A percentile compares a stretch with the other conserved stretches of the same genome.
phyloP scores from a whole-genome alignment of 2,888 invertebrate species.

The Andrena haemorrhoa region DNA sequence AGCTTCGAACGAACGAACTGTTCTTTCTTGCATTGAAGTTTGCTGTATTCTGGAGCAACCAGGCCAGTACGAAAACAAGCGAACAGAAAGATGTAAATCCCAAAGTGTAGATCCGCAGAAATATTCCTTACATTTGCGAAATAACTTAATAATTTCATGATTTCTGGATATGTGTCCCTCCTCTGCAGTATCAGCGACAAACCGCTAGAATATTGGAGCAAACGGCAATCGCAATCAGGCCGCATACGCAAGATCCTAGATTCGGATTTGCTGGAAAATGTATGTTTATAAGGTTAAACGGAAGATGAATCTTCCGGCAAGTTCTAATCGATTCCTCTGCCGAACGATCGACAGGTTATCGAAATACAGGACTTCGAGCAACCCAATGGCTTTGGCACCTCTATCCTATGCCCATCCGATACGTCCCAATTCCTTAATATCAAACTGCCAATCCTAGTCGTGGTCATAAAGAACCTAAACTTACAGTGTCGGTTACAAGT shows the following conservation, averaged over 20 bases:
- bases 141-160: conserved; percentile 63
- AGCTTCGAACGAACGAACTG: neutral
- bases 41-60: neutral
- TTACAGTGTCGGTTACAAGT: conserved; percentile 98
- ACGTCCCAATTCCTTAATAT: conserved; percentile 96
- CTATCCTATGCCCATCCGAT: conserved; percentile 96
- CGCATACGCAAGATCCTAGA: conserved; percentile 70
- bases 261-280: conserved; percentile 76
- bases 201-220: conserved; percentile 94
- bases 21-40: conserved; percentile 18
- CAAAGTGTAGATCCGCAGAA: conserved; percentile 26
- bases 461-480: conserved; percentile 97
- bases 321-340: neutral
- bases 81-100: conserved; percentile 55
- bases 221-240: conserved; percentile 85
- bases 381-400: conserved; percentile 96
- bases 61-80: conserved; percentile 35
- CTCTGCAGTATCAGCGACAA: conserved; percentile 94
- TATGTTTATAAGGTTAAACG: conserved; percentile 32
- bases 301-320: neutral
- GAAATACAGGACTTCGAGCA: conserved; percentile 95
- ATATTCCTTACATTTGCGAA: conserved; percentile 5
- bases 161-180: conserved; percentile 92
- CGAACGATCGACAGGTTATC: conserved; percentile 90
- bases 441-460: conserved; percentile 96